Evolutionary conservation across 2,797 vertebrate genomes (phyloP).

Genomic region (Pseudotriccus pelzelni): DNA sequence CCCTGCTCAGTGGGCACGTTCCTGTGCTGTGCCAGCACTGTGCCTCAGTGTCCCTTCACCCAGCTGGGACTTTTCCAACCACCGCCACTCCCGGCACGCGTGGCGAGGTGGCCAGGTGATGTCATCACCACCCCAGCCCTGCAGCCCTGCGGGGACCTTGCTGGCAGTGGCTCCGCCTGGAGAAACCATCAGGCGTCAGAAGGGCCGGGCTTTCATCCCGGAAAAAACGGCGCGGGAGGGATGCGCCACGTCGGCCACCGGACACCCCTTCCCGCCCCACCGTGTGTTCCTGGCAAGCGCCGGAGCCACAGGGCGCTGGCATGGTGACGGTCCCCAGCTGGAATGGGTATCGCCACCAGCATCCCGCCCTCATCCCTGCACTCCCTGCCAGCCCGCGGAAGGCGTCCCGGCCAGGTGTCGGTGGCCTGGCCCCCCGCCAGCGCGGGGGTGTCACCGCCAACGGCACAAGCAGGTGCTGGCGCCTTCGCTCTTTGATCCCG

Average conservation of each 20-base stretch:
- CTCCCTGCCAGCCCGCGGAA: background rate
- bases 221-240: slow-evolving; percentile 19
- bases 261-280: background rate
- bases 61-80: background rate
- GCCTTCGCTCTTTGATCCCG: slow-evolving; percentile 17
- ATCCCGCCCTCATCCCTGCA: accelerated
- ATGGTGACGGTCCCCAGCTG: background rate
- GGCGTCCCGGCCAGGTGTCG: background rate
- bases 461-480: background rate
- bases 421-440: background rate
- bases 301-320: background rate
- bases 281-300: background rate
- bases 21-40: background rate
- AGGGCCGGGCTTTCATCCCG: slow-evolving; percentile 37
- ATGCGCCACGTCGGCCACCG: slow-evolving; percentile 36
- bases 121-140: background rate
- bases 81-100: background rate
- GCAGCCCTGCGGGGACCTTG: background rate
- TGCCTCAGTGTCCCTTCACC: slow-evolving; percentile 14
- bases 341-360: background rate
- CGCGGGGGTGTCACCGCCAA: background rate
- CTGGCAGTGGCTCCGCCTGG: slow-evolving; percentile 34
- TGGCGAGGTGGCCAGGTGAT: background rate
- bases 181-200: slow-evolving; percentile 53
- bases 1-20: background rate